Percentiles rank a stretch among this genome's conserved stretches.
phyloP scores from a whole-genome alignment of 2,888 invertebrate genomes.

The Taphrorychus bicolor region DNA sequence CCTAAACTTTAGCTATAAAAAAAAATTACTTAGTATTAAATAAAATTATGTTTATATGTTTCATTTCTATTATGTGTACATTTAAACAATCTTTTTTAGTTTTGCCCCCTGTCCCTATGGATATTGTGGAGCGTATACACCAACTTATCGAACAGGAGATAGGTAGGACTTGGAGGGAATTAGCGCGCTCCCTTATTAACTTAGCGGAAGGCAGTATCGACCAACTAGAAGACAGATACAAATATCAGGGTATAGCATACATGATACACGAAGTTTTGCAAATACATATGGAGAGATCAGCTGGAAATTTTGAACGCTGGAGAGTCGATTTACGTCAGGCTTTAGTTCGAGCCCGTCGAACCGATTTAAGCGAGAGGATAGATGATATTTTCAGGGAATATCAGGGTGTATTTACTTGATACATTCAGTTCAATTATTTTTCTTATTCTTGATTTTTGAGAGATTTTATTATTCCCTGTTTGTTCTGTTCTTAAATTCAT shows the following conservation, averaged over 20 bases:
- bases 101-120: background rate
- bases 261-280: constrained; percentile 46
- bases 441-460: background rate
- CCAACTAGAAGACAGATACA: constrained; percentile 44
- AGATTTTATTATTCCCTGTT: too few relatives aligned
- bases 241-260: constrained; percentile 35
- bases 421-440: too few relatives aligned
- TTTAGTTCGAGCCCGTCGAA: constrained; percentile 48
- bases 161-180: constrained; percentile 48
- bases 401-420: too few relatives aligned
- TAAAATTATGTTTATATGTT: too few relatives aligned
- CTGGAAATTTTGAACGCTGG: constrained; percentile 42
- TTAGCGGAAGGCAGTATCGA: constrained; percentile 53
- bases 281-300: constrained; percentile 43
- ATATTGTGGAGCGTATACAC: background rate
- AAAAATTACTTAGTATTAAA: too few relatives aligned
- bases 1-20: too few relatives aligned
- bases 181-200: constrained; percentile 48
- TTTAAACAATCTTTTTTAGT: background rate
- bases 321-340: constrained; percentile 46
- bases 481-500: too few relatives aligned
- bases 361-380: constrained; percentile 47
- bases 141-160: background rate
- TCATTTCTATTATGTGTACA: too few relatives aligned
- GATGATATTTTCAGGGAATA: constrained; percentile 21